Evolutionary conservation across 2,113 vertebrate genomes (phyloP).

Genomic region (Oreotrochilus melanogaster): DNA sequence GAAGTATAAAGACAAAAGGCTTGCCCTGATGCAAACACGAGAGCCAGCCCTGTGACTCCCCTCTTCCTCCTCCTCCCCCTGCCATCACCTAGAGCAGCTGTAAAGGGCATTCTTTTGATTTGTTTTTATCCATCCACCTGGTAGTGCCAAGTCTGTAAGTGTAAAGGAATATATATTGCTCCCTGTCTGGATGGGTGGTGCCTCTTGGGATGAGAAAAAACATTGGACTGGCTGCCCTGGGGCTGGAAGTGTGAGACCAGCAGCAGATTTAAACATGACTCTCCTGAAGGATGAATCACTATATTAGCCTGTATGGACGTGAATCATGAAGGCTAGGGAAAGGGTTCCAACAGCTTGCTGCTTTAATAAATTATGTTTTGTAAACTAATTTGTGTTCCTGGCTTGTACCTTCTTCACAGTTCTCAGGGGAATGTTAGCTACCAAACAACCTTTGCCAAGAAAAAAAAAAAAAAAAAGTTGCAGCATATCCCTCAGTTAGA

Average conservation of each 20-base stretch:
- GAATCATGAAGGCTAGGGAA: neutral
- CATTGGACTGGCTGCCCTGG: neutral
- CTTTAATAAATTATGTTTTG: neutral
- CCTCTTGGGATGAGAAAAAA: neutral
- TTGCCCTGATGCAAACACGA: neutral
- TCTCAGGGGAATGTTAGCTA: neutral
- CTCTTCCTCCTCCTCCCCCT: neutral
- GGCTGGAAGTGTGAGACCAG: neutral
- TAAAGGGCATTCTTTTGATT: constrained; percentile 15
- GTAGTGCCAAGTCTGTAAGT: constrained; percentile 4
- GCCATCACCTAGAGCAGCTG: neutral
- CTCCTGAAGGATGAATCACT: neutral
- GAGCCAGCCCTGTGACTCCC: neutral
- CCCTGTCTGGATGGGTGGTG: neutral
- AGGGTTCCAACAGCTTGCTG: neutral
- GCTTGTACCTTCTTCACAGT: neutral
- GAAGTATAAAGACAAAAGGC: neutral
- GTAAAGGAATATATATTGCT: neutral
- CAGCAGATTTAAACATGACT: neutral
- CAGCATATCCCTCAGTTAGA: fast-evolving
- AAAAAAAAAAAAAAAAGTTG: neutral
- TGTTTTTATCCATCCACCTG: constrained; percentile 5
- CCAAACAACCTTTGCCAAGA: neutral
- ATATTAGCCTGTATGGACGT: neutral
- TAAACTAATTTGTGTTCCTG: neutral